These are phyloP conservation scores for Platysternon megacephalum DNA, from an alignment of 2,113 vertebrate species.

Conservation along the genomic window DNA sequence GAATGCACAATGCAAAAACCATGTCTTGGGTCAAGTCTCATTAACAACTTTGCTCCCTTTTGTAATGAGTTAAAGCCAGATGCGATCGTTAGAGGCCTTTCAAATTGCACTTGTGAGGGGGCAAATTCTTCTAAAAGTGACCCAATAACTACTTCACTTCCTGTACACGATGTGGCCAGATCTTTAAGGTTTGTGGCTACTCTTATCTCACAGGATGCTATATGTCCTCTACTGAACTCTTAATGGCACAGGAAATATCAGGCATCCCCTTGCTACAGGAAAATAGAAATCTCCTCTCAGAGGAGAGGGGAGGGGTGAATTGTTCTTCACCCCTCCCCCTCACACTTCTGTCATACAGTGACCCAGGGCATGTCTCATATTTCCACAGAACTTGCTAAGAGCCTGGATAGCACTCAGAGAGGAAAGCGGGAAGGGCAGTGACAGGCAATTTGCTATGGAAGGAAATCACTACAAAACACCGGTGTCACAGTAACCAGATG, in stretches of 20 bases:
- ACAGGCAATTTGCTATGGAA: constrained; percentile 12
- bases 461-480: constrained; percentile 44
- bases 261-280: neutral
- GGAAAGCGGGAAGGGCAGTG: neutral
- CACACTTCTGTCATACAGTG: neutral
- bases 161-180: neutral
- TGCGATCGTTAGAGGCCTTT: constrained; percentile 2
- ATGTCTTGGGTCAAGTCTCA: neutral
- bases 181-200: neutral
- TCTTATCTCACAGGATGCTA: neutral
- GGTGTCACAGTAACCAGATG: constrained; percentile 40
- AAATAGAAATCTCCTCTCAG: neutral
- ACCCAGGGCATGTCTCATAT: constrained; percentile 19
- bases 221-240: neutral
- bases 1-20: neutral
- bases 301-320: neutral
- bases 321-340: neutral
- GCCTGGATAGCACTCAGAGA: constrained; percentile 54
- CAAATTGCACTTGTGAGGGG: constrained; percentile 47
- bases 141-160: constrained; percentile 10
- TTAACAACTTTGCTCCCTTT: constrained; percentile 23
- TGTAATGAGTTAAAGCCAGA: constrained; percentile 1
- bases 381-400: constrained; percentile 31
- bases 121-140: constrained; percentile 17
- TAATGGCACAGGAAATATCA: neutral